Conservation (phyloP, 2,888 invertebrate genomes). For the Ophion costatus region DNA sequence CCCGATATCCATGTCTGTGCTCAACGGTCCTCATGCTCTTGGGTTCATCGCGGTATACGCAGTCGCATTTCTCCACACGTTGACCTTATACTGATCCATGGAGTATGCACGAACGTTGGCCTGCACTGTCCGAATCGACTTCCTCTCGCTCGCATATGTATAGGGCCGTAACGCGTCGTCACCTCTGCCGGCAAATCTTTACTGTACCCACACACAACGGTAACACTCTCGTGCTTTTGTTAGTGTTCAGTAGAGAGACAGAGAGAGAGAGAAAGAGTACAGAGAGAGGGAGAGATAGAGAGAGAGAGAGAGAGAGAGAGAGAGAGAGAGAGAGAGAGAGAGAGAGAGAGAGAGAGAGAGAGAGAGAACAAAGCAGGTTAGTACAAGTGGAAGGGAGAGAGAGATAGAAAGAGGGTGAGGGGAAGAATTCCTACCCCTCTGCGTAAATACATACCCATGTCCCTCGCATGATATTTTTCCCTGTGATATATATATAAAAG, state of each 20-base stretch:
- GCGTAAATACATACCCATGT: neutral
- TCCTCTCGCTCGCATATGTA: constrained; percentile 15
- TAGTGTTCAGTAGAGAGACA: neutral
- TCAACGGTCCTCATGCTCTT: neutral
- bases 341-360: neutral
- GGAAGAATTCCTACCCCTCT: neutral
- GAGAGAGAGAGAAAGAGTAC: too few relatives aligned
- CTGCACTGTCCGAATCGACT: constrained; percentile 20
- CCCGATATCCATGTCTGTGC: neutral
- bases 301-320: neutral
- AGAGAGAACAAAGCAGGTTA: too few relatives aligned
- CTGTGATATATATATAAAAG: neutral
- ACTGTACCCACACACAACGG: neutral
- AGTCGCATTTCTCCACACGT: neutral
- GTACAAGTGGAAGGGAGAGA: too few relatives aligned
- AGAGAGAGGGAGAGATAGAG: too few relatives aligned
- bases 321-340: too few relatives aligned
- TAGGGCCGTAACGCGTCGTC: constrained; percentile 12
- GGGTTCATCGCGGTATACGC: neutral
- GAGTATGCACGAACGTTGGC: constrained; percentile 37
- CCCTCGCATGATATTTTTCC: constrained; percentile 10
- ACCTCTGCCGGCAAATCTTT: constrained; percentile 13
- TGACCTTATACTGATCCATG: constrained; percentile 16
- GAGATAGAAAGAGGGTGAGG: neutral
- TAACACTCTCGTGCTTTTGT: constrained; percentile 23